These are phyloP conservation scores for Clamator glandarius DNA, from an alignment of 2,797 vertebrate genomes.

Conservation along the genomic window DNA sequence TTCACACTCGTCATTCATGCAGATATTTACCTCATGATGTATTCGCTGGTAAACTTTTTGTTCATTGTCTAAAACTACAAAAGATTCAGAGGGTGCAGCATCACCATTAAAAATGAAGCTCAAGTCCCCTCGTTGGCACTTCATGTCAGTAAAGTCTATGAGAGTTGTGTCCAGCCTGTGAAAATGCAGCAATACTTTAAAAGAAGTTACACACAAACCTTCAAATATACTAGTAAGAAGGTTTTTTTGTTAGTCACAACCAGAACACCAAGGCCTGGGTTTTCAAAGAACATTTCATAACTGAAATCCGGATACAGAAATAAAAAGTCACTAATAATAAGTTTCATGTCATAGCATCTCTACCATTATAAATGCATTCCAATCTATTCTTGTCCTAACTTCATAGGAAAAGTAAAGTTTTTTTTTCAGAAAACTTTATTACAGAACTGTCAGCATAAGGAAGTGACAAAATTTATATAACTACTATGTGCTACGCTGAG, in stretches of 20 bases:
- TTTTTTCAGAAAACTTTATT: neutral
- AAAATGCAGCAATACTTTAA: neutral
- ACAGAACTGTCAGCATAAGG: neutral
- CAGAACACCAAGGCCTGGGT: neutral
- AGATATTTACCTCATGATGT: constrained; percentile 89
- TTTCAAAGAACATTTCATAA: accelerated
- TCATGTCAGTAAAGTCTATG: constrained; percentile 99
- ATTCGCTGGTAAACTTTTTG: constrained; percentile 99
- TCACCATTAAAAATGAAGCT: constrained; percentile 99
- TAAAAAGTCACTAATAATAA: neutral
- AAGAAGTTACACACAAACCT: neutral
- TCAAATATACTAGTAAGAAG: accelerated
- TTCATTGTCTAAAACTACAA: constrained; percentile 98
- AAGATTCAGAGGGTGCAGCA: constrained; percentile 93
- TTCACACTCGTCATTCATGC: neutral
- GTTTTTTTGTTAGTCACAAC: neutral
- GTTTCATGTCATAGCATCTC: neutral
- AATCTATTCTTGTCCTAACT: neutral
- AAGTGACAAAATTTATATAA: neutral
- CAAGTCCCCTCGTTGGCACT: constrained; percentile 98
- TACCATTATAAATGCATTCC: neutral
- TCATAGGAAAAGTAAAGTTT: neutral
- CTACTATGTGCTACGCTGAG: neutral
- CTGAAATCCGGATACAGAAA: neutral
- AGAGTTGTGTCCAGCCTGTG: constrained; percentile 96